phyloP scores from a whole-genome alignment of 2,113 vertebrate genomes.

The Channa maculata region DNA sequence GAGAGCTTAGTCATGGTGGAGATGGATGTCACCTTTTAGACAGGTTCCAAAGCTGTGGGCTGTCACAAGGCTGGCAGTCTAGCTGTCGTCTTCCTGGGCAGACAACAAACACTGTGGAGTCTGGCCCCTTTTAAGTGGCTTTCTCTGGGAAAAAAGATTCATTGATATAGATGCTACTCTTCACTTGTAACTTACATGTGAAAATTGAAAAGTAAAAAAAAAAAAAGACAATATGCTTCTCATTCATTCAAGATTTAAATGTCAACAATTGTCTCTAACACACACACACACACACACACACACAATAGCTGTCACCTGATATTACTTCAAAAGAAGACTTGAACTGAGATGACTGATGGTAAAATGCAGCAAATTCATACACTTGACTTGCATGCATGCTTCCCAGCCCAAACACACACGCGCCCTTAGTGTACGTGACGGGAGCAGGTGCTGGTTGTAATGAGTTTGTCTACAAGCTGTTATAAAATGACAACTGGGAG shows the following conservation, averaged over 20 bases:
- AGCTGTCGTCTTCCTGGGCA: slow-evolving; percentile 26
- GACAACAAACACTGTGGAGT: slow-evolving; percentile 41
- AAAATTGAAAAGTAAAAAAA: neutral
- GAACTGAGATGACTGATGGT: slow-evolving; percentile 16
- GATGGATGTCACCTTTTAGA: slow-evolving; percentile 40
- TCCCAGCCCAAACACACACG: slow-evolving; percentile 23
- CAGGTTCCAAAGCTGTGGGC: slow-evolving; percentile 27
- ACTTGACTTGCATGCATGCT: slow-evolving; percentile 50
- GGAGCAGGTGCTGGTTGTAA: slow-evolving; percentile 74
- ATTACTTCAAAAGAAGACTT: slow-evolving; percentile 17
- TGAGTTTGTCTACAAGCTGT: slow-evolving; percentile 76
- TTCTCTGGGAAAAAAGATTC: slow-evolving; percentile 14
- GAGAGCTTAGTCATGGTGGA: slow-evolving; percentile 27
- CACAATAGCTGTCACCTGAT: slow-evolving; percentile 20
- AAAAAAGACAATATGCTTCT: neutral
- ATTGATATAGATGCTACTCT: slow-evolving; percentile 20
- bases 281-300: slow-evolving; percentile 9
- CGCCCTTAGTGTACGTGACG: slow-evolving; percentile 36
- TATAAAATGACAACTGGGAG: slow-evolving; percentile 73
- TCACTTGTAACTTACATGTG: slow-evolving; percentile 18
- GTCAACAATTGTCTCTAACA: neutral
- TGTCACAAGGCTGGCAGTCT: slow-evolving; percentile 45
- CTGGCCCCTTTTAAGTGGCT: slow-evolving; percentile 10
- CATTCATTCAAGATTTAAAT: slow-evolving; percentile 19
- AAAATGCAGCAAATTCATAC: slow-evolving; percentile 57